These are phyloP conservation scores for Fratercula arctica DNA, from an alignment of 2,797 vertebrate genomes.

Conservation along the genomic window DNA sequence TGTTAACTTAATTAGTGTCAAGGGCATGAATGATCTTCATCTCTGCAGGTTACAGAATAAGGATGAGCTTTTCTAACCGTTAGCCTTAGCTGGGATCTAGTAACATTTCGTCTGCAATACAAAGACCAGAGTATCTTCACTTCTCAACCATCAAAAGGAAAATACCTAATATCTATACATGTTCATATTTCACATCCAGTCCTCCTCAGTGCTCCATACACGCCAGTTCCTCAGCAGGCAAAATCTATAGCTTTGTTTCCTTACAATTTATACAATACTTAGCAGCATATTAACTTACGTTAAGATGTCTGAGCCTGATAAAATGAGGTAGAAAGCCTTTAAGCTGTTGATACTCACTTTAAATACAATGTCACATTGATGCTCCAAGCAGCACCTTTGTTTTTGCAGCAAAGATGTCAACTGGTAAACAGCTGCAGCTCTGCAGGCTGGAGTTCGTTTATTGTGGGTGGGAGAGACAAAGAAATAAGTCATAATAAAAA, in stretches of 20 bases:
- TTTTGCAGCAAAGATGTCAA: neutral
- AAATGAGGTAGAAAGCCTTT: neutral
- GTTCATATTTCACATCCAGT: neutral
- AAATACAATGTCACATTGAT: neutral
- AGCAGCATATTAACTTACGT: neutral
- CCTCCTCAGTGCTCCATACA: neutral
- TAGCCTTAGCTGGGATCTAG: neutral
- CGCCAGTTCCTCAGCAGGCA: neutral
- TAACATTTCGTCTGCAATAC: neutral
- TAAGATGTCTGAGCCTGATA: neutral
- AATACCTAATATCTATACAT: neutral
- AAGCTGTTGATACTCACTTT: neutral
- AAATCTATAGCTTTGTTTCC: neutral
- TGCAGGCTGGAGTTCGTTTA: neutral
- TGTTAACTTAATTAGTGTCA: neutral
- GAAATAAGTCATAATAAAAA: neutral
- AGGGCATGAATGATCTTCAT: neutral
- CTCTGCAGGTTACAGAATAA: neutral
- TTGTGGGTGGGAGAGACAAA: neutral
- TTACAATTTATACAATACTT: neutral
- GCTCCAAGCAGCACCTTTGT: neutral
- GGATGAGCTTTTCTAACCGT: neutral
- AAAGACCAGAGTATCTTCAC: neutral
- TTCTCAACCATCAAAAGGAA: neutral
- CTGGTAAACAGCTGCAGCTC: neutral